A percentile compares a stretch with the other conserved stretches of the same genome.
Evolutionary conservation across 2,888 invertebrate species (phyloP).

Genomic region (Mongoloraphidia duomilia): DNA sequence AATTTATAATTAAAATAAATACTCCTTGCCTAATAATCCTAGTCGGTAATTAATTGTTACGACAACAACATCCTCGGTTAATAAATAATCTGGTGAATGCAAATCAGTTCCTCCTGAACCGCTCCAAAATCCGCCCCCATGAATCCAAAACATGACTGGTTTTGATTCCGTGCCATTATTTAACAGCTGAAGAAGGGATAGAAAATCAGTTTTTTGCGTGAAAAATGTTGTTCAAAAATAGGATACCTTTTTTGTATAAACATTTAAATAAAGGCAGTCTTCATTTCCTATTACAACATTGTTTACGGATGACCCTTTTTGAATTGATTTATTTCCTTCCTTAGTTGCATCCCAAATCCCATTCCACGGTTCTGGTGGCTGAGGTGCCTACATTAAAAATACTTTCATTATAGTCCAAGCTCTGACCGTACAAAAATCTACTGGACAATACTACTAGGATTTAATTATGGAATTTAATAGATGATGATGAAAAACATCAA

Average conservation of each 20-base stretch:
- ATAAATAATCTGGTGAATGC: constrained; percentile 31
- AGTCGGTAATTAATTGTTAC: constrained; percentile 34
- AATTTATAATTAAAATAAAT: background rate
- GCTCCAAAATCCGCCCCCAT: constrained; percentile 33
- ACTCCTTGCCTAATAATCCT: constrained; percentile 24
- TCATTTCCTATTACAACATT: constrained; percentile 32
- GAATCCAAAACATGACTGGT: constrained; percentile 34
- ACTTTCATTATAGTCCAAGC: constrained; percentile 10
- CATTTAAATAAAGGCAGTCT: constrained; percentile 38
- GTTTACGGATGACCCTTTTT: constrained; percentile 21
- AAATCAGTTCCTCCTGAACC: constrained; percentile 27
- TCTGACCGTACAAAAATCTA: background rate
- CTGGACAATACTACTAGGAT: too few species aligned
- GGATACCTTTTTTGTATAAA: constrained; percentile 26
- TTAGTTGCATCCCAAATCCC: constrained; percentile 24
- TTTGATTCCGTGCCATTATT: background rate
- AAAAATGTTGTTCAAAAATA: background rate
- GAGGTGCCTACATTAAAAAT: constrained; percentile 21
- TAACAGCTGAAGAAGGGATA: constrained; percentile 4
- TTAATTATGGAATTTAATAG: too few species aligned
- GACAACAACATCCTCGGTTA: constrained; percentile 32
- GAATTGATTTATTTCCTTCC: constrained; percentile 23
- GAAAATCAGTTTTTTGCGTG: background rate
- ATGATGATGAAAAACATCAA: too few species aligned
- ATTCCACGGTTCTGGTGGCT: constrained; percentile 25